A percentile compares a stretch with the other conserved stretches of the same genome.
Evolutionary conservation across 1,140 invertebrate genomes (phyloP).

Genomic region (Orchestia grillus): DNA sequence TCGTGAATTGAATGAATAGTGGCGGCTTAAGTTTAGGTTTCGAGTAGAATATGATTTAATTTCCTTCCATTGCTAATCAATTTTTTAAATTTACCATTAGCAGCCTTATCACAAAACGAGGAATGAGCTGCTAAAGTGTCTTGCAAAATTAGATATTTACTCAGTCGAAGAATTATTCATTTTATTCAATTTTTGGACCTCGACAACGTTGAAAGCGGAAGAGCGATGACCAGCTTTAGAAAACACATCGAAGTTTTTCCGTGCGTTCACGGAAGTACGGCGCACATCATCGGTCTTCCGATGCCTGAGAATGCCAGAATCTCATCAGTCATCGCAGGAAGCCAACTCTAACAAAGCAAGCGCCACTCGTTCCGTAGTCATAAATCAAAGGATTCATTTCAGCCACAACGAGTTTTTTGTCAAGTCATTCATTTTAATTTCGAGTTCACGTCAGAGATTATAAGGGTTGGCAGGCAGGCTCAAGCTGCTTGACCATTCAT

Average conservation of each 20-base stretch:
- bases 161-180: background rate
- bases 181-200: background rate
- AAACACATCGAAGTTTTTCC: background rate
- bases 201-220: background rate
- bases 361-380: background rate
- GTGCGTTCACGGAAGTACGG: background rate
- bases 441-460: constrained; percentile 38
- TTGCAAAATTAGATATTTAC: background rate
- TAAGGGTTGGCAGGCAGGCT: background rate
- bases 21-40: too few species aligned
- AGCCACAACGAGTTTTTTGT: constrained; percentile 23
- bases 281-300: background rate
- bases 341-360: constrained; percentile 10
- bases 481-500: constrained; percentile 40
- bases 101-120: too few species aligned
- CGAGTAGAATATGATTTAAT: too few species aligned
- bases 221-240: background rate
- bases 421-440: constrained; percentile 53
- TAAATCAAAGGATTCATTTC: constrained; percentile 49
- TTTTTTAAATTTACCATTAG: too few species aligned
- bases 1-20: too few species aligned
- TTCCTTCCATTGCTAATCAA: too few species aligned
- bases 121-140: background rate
- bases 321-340: background rate
- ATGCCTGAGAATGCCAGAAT: background rate